Conservation (phyloP, 2,113 vertebrate species). For the Varanus komodoensis region DNA sequence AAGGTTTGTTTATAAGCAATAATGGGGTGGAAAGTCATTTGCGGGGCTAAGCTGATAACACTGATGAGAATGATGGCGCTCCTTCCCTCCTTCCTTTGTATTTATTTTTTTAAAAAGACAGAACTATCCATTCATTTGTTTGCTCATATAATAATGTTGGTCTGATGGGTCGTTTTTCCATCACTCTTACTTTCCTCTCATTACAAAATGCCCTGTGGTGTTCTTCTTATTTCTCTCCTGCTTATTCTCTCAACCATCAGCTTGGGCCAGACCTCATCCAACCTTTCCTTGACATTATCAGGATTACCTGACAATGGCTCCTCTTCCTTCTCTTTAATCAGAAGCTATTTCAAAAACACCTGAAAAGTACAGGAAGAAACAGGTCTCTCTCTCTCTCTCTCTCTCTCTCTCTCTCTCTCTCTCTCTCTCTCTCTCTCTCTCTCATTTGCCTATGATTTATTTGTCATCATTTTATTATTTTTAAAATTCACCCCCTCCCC, state of each 20-base stretch:
- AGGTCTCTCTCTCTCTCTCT: neutral
- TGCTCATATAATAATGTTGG: constrained; percentile 48
- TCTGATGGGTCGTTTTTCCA: constrained; percentile 29
- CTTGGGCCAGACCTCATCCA: neutral
- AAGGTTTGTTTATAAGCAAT: constrained; percentile 87
- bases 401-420: neutral
- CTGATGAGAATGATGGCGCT: constrained; percentile 74
- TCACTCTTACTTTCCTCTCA: neutral
- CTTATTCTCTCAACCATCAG: constrained; percentile 27
- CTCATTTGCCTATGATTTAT: neutral
- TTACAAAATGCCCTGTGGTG: constrained; percentile 25
- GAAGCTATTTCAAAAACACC: constrained; percentile 30
- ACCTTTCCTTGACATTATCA: constrained; percentile 1
- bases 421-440: neutral
- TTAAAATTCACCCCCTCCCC: neutral
- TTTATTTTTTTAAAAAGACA: constrained; percentile 36
- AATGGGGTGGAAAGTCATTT: constrained; percentile 82
- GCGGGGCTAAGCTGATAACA: constrained; percentile 81
- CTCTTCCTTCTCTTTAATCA: neutral
- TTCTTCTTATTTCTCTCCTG: neutral
- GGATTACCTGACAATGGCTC: constrained; percentile 19
- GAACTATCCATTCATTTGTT: constrained; percentile 60
- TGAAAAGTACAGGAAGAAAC: neutral
- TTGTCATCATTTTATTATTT: neutral
- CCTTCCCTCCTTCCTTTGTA: neutral